These are phyloP conservation scores for Notechis scutatus DNA, from an alignment of 2,113 vertebrate genomes.

Conservation along the genomic window DNA sequence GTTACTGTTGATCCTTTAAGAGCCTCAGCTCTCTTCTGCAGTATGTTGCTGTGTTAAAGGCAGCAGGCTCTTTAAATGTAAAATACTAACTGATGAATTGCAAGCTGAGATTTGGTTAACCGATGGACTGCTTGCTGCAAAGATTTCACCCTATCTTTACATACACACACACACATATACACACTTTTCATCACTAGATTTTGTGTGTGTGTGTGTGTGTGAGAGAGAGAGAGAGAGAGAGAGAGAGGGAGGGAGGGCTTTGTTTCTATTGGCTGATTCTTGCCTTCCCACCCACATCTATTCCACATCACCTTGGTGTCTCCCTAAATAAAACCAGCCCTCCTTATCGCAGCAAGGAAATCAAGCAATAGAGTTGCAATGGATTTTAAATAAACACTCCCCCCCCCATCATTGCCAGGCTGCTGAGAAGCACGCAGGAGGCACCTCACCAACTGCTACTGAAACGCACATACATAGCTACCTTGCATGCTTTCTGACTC, in stretches of 20 bases:
- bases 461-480: slow-evolving; percentile 11
- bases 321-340: slow-evolving; percentile 82
- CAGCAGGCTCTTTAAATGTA: slow-evolving; percentile 48
- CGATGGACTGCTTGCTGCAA: slow-evolving; percentile 11
- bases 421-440: slow-evolving; percentile 60
- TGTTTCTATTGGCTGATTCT: slow-evolving; percentile 76
- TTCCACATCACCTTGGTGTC: slow-evolving; percentile 85
- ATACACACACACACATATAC: slow-evolving; percentile 47
- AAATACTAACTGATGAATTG: slow-evolving; percentile 58
- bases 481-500: background rate
- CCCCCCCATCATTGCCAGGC: slow-evolving; percentile 50
- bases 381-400: slow-evolving; percentile 75
- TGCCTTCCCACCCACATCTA: slow-evolving; percentile 78
- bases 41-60: slow-evolving; percentile 43
- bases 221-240: slow-evolving; percentile 57
- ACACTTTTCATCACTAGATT: slow-evolving; percentile 65
- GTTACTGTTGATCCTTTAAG: background rate
- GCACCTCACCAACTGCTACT: slow-evolving; percentile 39
- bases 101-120: slow-evolving; percentile 58
- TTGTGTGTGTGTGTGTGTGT: slow-evolving; percentile 16
- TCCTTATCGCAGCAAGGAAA: slow-evolving; percentile 78
- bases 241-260: slow-evolving; percentile 72
- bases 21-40: slow-evolving; percentile 40
- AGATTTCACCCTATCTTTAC: background rate
- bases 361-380: slow-evolving; percentile 80